These are phyloP conservation scores for Grantiella picta DNA, from an alignment of 2,113 vertebrate genomes.

Conservation along the genomic window DNA sequence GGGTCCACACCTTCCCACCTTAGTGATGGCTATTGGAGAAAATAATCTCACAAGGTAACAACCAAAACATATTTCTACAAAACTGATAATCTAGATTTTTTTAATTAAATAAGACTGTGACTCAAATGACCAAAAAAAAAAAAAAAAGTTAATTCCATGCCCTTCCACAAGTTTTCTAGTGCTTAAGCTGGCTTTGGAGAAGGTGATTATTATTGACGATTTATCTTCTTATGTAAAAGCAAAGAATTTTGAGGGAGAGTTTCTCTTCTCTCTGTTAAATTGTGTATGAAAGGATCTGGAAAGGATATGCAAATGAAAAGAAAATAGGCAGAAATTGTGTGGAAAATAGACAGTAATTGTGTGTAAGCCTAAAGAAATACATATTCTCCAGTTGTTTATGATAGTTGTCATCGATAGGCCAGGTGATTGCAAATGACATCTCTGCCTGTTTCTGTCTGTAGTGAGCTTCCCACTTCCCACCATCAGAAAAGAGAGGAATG, in stretches of 20 bases:
- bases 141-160: background rate
- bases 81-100: background rate
- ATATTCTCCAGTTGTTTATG: background rate
- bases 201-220: background rate
- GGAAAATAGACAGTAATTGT: background rate
- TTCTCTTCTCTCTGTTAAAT: background rate
- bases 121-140: background rate
- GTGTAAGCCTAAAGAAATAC: background rate
- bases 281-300: background rate
- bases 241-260: background rate
- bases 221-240: background rate
- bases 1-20: background rate
- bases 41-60: background rate
- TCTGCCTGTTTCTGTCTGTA: background rate
- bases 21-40: background rate
- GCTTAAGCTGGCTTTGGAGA: background rate
- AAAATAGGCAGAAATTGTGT: background rate
- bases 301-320: background rate
- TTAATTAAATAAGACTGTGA: background rate
- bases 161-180: background rate
- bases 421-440: background rate
- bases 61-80: background rate
- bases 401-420: background rate
- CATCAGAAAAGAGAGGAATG: fast-evolving
- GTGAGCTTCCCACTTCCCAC: background rate